A percentile compares a stretch with the other conserved stretches of the same genome.
Evolutionary conservation across 2,888 invertebrate species (phyloP).

Genomic region (Prosapia bicincta): DNA sequence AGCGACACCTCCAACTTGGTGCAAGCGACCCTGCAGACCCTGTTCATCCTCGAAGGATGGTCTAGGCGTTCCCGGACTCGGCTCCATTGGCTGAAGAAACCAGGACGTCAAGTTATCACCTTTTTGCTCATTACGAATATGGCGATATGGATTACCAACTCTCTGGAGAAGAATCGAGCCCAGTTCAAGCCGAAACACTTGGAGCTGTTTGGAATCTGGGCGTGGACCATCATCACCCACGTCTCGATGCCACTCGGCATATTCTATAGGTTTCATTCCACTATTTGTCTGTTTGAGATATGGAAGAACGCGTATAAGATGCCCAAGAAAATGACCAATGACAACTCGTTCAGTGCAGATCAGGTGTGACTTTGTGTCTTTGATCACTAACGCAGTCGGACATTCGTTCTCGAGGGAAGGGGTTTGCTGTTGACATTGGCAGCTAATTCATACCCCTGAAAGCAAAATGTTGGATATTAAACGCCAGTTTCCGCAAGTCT

Average conservation of each 20-base stretch:
- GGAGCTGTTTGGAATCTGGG: slow-evolving; percentile 81
- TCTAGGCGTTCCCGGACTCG: slow-evolving; percentile 56
- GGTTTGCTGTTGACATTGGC: no score
- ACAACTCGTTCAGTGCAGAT: neutral
- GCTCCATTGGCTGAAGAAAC: slow-evolving; percentile 52
- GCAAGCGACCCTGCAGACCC: slow-evolving; percentile 76
- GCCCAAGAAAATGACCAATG: neutral
- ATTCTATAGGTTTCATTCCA: slow-evolving; percentile 88
- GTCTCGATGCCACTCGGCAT: slow-evolving; percentile 86
- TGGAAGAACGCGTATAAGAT: slow-evolving; percentile 86
- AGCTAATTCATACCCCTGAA: no score
- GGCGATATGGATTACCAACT: slow-evolving; percentile 76
- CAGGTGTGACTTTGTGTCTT: neutral
- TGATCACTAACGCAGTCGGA: no score
- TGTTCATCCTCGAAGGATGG: slow-evolving; percentile 66
- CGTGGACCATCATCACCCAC: slow-evolving; percentile 88
- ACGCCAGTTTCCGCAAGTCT: no score
- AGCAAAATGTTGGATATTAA: no score
- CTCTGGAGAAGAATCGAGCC: slow-evolving; percentile 65
- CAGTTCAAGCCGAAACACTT: slow-evolving; percentile 79
- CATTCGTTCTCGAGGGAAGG: no score
- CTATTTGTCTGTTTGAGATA: slow-evolving; percentile 87
- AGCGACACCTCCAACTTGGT: slow-evolving; percentile 47
- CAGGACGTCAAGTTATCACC: slow-evolving; percentile 81
- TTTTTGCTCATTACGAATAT: slow-evolving; percentile 78